These are phyloP conservation scores for Drosophila histrio DNA, from an alignment of 2,888 invertebrate species.

Conservation along the genomic window DNA sequence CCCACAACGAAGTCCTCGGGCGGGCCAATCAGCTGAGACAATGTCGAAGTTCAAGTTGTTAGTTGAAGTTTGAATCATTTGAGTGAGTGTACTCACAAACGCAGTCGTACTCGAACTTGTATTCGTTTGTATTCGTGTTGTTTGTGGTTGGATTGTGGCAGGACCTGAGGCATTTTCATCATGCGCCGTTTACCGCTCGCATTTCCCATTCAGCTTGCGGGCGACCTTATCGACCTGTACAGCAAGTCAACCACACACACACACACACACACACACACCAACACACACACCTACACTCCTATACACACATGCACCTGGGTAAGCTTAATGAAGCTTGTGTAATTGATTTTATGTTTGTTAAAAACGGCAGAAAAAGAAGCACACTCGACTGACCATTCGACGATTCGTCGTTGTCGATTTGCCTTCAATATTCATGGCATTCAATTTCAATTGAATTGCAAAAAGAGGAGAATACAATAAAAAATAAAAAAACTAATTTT, in stretches of 20 bases:
- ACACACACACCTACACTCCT: constrained; percentile 27
- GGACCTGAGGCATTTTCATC: constrained; percentile 43
- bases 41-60: constrained; percentile 22
- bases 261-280: constrained; percentile 24
- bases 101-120: not conserved
- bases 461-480: constrained; percentile 16
- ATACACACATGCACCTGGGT: constrained; percentile 7
- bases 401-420: constrained; percentile 46
- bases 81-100: constrained; percentile 14
- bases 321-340: constrained; percentile 75
- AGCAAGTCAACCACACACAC: constrained; percentile 33
- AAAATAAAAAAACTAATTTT: constrained; percentile 57
- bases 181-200: constrained; percentile 50
- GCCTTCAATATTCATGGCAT: constrained; percentile 62
- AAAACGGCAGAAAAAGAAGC: constrained; percentile 76
- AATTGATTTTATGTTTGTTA: constrained; percentile 77
- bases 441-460: constrained; percentile 70
- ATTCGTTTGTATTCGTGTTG: constrained; percentile 4
- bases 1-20: not conserved
- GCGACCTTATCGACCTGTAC: constrained; percentile 44
- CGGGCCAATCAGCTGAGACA: constrained; percentile 47
- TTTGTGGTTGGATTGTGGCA: constrained; percentile 31
- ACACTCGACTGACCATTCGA: constrained; percentile 36
- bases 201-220: constrained; percentile 40
- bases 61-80: constrained; percentile 15